Base-by-base conservation (phyloP, 2,797 vertebrate species). In the Danio albolineatus region DNA sequence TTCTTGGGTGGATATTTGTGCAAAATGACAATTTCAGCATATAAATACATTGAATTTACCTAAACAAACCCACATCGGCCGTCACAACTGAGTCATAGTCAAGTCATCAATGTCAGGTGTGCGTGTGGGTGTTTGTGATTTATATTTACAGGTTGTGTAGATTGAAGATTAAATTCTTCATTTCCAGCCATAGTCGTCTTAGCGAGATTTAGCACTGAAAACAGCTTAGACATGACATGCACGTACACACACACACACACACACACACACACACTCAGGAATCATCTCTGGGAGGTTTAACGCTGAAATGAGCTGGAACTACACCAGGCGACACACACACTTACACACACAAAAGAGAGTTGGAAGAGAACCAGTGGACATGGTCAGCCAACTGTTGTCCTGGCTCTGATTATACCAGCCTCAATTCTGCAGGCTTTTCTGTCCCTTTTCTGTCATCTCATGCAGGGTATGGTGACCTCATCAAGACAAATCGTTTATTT, bases 121-220 rank as follows among this genome's bases (percentile, higher is more conserved):
- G 49, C 56, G 48, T 62, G 62, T 57, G 70, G 3, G 66, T 51
- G 28, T 57, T 43, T 43, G 38, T 67, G 61, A 78, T 54, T 78
- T 78, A 62, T 69, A 74, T 78, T 39, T 61, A 54, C 61, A 73
- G 53, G 59, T 72, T 59, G 13, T 83, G 67, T 76, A 60, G 46
- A 81, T 59, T 81, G 76, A 69, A 84, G 79, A 84, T 81, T 81
- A 84, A 79, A 79, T 62, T 79, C 70, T 60, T 81, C 51, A 79
- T 79, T 82, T 82, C 72, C 60, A 76, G 72, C 66, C 59, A 36
- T 71, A 76, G 73, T 73, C 62, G 14, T 73, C 39, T 82, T 82
- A 56, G 78, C 10, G 36, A 78, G 76, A 82, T 78, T 78, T 82
- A 78, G 67, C 43, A 64, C 70, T 0, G 54, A 78, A 70, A 78